phyloP scores from a whole-genome alignment of 1,140 invertebrate species.

The Thaumatotibia leucotreta region DNA sequence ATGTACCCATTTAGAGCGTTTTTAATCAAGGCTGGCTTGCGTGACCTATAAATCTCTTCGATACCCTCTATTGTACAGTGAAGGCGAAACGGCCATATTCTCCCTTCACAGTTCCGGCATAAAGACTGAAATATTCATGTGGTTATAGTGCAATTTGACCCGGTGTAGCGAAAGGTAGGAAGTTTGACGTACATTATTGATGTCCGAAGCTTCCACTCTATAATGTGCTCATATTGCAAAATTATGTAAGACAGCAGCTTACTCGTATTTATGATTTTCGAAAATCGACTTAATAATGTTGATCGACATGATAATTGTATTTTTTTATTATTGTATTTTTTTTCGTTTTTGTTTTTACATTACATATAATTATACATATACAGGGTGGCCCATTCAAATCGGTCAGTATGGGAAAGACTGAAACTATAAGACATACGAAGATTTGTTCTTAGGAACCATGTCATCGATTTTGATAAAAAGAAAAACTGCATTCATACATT shows the following conservation, averaged over 20 bases:
- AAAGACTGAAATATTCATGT: neutral
- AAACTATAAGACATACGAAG: no score
- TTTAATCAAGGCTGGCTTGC: slow-evolving; percentile 42
- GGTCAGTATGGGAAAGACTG: no score
- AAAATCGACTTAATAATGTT: no score
- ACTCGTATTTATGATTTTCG: no score
- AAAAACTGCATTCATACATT: no score
- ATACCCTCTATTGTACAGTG: slow-evolving; percentile 39
- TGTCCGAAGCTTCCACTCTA: neutral
- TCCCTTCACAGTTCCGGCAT: neutral
- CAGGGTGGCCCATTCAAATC: no score
- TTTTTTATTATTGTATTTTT: no score
- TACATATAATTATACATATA: no score
- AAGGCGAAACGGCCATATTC: slow-evolving; percentile 16
- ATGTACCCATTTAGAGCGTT: slow-evolving; percentile 31
- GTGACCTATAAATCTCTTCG: slow-evolving; percentile 42
- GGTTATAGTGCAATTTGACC: neutral
- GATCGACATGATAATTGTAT: no score
- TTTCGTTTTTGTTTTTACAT: no score
- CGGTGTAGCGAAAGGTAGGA: neutral
- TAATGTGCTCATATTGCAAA: neutral
- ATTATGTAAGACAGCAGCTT: neutral
- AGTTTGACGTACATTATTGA: neutral
- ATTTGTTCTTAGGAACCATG: no score
- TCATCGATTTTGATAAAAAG: no score